Conservation (phyloP, 2,888 invertebrate species). For the Syrista parreyssii region DNA sequence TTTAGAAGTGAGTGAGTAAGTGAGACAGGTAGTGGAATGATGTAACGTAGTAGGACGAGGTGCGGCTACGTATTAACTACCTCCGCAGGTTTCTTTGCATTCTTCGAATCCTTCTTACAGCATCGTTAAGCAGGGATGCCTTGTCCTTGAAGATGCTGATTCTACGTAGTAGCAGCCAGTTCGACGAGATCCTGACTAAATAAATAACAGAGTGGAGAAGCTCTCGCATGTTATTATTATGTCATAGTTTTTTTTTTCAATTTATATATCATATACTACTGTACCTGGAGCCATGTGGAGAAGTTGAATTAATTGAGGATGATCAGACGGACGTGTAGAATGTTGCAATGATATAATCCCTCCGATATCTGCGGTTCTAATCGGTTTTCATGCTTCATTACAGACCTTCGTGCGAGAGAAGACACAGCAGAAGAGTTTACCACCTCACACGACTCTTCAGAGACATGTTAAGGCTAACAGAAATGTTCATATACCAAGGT, state of each 20-base stretch:
- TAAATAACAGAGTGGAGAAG: slow-evolving; percentile 1
- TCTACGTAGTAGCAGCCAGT: neutral
- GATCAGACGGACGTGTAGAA: neutral
- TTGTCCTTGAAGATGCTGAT: slow-evolving; percentile 40
- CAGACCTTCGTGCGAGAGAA: slow-evolving; percentile 67
- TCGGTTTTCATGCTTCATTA: slow-evolving; percentile 30
- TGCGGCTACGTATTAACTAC: slow-evolving; percentile 61
- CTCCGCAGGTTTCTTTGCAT: slow-evolving; percentile 59
- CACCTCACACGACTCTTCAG: slow-evolving; percentile 84
- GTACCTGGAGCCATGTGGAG: neutral
- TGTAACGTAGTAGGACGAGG: slow-evolving; percentile 5
- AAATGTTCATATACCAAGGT: slow-evolving; percentile 78
- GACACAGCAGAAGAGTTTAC: slow-evolving; percentile 70
- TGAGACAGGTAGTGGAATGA: neutral
- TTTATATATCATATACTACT: neutral
- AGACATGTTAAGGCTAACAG: slow-evolving; percentile 78
- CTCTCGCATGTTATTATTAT: neutral
- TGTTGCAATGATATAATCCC: neutral
- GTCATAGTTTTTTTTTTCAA: neutral
- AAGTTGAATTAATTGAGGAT: neutral
- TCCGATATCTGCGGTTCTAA: neutral
- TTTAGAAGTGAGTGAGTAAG: neutral
- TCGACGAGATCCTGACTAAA: neutral
- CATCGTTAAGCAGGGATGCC: slow-evolving; percentile 48
- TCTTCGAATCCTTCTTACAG: slow-evolving; percentile 49